Base-by-base conservation (phyloP, 2,113 vertebrate genomes). In the Spheniscus mendiculus region DNA sequence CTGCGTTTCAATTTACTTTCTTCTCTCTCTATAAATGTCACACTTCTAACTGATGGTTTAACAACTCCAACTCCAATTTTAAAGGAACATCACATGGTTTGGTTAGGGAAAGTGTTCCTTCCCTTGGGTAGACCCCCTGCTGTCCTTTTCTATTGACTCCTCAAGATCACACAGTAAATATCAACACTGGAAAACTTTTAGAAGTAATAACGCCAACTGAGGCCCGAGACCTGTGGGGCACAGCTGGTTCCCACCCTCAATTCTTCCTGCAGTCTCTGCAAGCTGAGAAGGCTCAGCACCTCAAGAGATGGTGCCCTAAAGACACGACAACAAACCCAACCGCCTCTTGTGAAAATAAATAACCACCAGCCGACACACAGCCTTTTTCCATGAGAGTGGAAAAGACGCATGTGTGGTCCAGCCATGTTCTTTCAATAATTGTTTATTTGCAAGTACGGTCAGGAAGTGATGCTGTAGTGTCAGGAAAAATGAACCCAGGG, bases 211-310 rank as follows among this genome's bases (percentile, higher is more conserved):
- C 3, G 12, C 36, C 89, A 95, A 6, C 36, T 8, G 47, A 93
- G 47, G 66, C 62, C 62, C 3, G 3, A 85, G 36, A 89, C 53
- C 83, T 69, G 66, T 70, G 66, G 42, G 94, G 56, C 77, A 91
- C 69, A 80, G 87, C 69, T 61, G 66, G 62, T 69, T 94, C 53
- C 70, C 58, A 83, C 62, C 49, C 77, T 72, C 61, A 49, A 23
- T 50, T 91, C 70, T 61, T 84, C 56, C 73, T n/a, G 76, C 77
- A 71, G 88, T 15, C 56, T 50, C 63, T 50, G 88, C 87, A 94
- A 92, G 80, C 59, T 92, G 86, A 95, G 92, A 89, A 90, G n/a
- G 53, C 56, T 93, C 87, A 90, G 71, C 81, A 94, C 79, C 79
- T 94, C 0, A 0, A 92, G 95, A 83, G 55, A 70, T 11, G 17